A percentile compares a stretch with the other conserved stretches of the same genome.
These are phyloP conservation scores for Chelmon rostratus DNA, from an alignment of 2,797 vertebrate genomes.

Conservation along the genomic window DNA sequence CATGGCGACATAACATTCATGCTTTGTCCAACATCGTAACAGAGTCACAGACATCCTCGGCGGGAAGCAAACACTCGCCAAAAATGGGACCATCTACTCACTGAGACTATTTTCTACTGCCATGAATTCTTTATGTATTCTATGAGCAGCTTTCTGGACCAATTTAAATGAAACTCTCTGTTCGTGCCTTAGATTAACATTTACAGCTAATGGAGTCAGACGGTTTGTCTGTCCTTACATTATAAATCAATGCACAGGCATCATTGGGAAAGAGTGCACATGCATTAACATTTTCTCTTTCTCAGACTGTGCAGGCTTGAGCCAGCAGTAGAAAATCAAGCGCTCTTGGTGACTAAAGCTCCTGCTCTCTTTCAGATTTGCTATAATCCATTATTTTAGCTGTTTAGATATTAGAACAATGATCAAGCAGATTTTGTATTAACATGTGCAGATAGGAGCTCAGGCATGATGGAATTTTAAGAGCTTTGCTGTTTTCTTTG, in stretches of 20 bases:
- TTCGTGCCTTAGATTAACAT: slow-evolving; percentile 13
- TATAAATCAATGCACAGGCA: slow-evolving; percentile 5
- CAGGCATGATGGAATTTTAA: slow-evolving; percentile 12
- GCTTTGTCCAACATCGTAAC: background rate
- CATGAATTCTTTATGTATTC: background rate
- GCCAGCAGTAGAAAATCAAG: background rate
- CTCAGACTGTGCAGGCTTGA: background rate
- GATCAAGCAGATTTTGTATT: background rate
- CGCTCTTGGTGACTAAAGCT: background rate
- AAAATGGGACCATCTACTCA: background rate
- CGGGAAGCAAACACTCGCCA: background rate
- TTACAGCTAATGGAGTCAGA: slow-evolving; percentile 6
- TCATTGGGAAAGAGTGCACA: background rate
- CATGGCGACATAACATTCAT: background rate
- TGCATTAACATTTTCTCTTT: background rate
- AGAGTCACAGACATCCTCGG: background rate
- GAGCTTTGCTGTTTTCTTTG: slow-evolving; percentile 13
- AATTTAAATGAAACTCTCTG: slow-evolving; percentile 13
- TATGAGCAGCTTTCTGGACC: background rate
- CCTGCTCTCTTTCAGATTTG: background rate
- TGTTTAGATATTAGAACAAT: background rate
- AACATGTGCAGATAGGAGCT: background rate
- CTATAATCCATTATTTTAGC: background rate
- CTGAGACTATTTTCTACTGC: background rate
- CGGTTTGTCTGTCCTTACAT: background rate